Conservation (phyloP, 2,888 invertebrate species). For the Acanthoscelides obtectus region DNA sequence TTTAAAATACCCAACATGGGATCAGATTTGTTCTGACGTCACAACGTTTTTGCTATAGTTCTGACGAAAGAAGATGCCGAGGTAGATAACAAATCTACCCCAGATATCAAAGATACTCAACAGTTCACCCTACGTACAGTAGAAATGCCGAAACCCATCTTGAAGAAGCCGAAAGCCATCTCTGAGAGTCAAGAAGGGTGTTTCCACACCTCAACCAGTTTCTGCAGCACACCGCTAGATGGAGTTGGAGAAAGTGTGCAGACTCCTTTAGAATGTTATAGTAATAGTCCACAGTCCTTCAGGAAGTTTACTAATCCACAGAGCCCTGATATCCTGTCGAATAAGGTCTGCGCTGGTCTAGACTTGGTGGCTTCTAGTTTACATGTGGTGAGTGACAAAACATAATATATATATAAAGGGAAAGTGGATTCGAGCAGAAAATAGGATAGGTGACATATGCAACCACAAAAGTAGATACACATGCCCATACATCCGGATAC, state of each 20-base stretch:
- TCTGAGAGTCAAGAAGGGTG: slow-evolving; percentile 33
- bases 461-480: too few relatives aligned
- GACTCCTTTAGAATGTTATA: slow-evolving; percentile 46
- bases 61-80: slow-evolving; percentile 62
- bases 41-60: too few relatives aligned
- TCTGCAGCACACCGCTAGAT: slow-evolving; percentile 26
- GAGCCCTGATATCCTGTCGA: slow-evolving; percentile 47
- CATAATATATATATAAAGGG: background rate
- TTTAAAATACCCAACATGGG: background rate
- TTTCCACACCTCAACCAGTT: slow-evolving; percentile 34
- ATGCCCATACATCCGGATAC: too few relatives aligned
- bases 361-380: slow-evolving; percentile 46
- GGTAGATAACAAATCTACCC: slow-evolving; percentile 58
- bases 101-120: slow-evolving; percentile 29
- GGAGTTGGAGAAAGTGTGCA: slow-evolving; percentile 13
- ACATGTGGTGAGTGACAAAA: slow-evolving; percentile 21
- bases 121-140: slow-evolving; percentile 22
- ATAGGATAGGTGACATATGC: too few relatives aligned
- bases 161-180: slow-evolving; percentile 5
- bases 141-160: slow-evolving; percentile 14
- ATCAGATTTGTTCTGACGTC: slow-evolving; percentile 3
- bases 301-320: slow-evolving; percentile 19
- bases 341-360: slow-evolving; percentile 55
- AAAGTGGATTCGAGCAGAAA: too few relatives aligned
- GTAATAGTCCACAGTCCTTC: slow-evolving; percentile 45